These are phyloP conservation scores for Porites divaricata DNA, from an alignment of 92 coral and sea anemone species.

Conservation along the genomic window DNA sequence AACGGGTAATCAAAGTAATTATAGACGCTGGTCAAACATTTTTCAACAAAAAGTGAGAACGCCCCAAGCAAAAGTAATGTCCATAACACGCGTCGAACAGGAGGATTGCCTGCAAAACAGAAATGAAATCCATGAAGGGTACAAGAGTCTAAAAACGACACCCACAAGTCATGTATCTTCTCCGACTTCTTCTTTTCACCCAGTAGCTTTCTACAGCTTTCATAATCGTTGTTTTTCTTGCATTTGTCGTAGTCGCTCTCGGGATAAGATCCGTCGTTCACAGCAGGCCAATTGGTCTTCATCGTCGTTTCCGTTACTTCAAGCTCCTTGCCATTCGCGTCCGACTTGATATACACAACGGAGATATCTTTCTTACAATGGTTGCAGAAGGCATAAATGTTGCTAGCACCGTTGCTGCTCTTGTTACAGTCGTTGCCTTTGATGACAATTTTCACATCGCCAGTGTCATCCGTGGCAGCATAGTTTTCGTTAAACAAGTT, in stretches of 20 bases:
- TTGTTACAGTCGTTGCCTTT: slow-evolving; percentile 70
- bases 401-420: slow-evolving; percentile 52
- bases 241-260: slow-evolving; percentile 89
- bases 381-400: slow-evolving; percentile 83
- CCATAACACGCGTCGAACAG: slow-evolving; percentile 78
- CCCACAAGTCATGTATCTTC: slow-evolving; percentile 77
- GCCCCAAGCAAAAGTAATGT: slow-evolving; percentile 78
- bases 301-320: slow-evolving; percentile 59
- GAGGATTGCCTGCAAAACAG: slow-evolving; percentile 87
- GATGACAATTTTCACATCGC: slow-evolving; percentile 81
- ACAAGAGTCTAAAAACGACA: slow-evolving; percentile 71
- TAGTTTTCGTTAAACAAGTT: slow-evolving; percentile 46
- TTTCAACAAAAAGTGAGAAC: slow-evolving; percentile 82
- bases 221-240: slow-evolving; percentile 80
- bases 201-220: slow-evolving; percentile 77
- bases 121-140: slow-evolving; percentile 89
- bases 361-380: slow-evolving; percentile 92
- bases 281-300: slow-evolving; percentile 58
- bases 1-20: slow-evolving; percentile 82
- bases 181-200: slow-evolving; percentile 75
- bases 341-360: slow-evolving; percentile 86
- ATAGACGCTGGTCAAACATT: slow-evolving; percentile 80
- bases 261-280: slow-evolving; percentile 46
- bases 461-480: slow-evolving; percentile 55
- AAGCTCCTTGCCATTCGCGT: slow-evolving; percentile 74